Evolutionary conservation across 1,140 invertebrate genomes (phyloP), one percentile per base, ranked within the genome.

Genomic region (Anthonomus grandis): DNA sequence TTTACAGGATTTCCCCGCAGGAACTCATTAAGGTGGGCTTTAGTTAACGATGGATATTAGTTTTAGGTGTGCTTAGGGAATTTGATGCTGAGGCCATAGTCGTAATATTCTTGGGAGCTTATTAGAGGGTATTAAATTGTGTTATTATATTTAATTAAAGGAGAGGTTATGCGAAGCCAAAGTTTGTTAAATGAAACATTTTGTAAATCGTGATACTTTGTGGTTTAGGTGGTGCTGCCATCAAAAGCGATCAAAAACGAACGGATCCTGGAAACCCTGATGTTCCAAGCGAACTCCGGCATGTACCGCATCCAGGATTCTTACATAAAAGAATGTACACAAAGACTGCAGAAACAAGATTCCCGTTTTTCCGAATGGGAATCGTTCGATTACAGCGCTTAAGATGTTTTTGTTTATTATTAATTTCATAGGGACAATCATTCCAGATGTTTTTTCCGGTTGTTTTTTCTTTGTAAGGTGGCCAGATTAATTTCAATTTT

Each of bases 161-260:
- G n/a, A n/a, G 31, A 10, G 13, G 2, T 13, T 1, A 34, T 10
- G 2, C 31, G 13, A 45, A 45, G 42, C 17, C 24, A 19, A 21
- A 45, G 9, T 34, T 48, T 24, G n/a, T 13, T 10, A 34, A 10
- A 24, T 21, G 25, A 21, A 45, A 24, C 31, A 34, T 10, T 1
- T 4, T 31, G 0, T 2, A 34, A 17, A 41, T 2, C 17, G 19
- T 2, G 0, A 13, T 17, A 2, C 19, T 45, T 23, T 53, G 44
- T 47, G 17, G 57, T 60, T 24, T 73, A 88, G 86, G 87, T 93
- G 62, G 92, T 96, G 31, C 75, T 95, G 59, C 93, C 92, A 36
- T 91, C 90, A 31, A 95, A 95, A 74, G 90, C 92, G 12, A 93
- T 95, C 61, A 93, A 90, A 68, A 93, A 96, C 73, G 91, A 95